phyloP scores from a whole-genome alignment of 2,797 vertebrate species.

The Poeciliopsis turneri region DNA sequence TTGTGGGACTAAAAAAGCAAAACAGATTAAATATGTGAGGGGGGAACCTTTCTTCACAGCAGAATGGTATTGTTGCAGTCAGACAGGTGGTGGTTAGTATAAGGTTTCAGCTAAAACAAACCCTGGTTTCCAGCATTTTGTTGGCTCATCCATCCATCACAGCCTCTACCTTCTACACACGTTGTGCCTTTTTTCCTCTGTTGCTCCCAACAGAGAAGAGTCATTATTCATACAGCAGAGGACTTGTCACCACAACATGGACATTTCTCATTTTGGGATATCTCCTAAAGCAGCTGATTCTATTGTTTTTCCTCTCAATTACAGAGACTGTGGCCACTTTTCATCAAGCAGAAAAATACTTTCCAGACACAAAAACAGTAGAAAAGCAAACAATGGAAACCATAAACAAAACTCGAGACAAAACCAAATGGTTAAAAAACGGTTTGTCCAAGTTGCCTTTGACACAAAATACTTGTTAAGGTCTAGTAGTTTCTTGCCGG shows the following conservation, averaged over 20 bases:
- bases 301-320: conserved; percentile 15
- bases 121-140: conserved; percentile 5
- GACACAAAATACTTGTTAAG: conserved; percentile 31
- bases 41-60: not conserved
- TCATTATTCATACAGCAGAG: conserved; percentile 14
- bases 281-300: conserved; percentile 8
- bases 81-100: conserved; percentile 1
- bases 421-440: not conserved
- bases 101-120: conserved; percentile 2
- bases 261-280: conserved; percentile 17
- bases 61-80: not conserved
- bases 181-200: conserved; percentile 8
- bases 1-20: not conserved
- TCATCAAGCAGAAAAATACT: conserved; percentile 14
- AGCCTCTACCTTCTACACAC: not conserved
- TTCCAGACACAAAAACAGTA: not conserved
- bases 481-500: conserved; percentile 6
- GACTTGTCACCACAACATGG: conserved; percentile 5
- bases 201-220: conserved; percentile 8
- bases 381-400: not conserved
- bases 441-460: not conserved
- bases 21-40: not conserved
- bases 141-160: conserved; percentile 12
- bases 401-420: not conserved
- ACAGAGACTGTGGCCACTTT: conserved; percentile 2